A percentile compares a stretch with the other conserved stretches of the same genome.
These are phyloP conservation scores for Heterocephalus glaber DNA, from an alignment of 2,113 vertebrate species.

Conservation along the genomic window DNA sequence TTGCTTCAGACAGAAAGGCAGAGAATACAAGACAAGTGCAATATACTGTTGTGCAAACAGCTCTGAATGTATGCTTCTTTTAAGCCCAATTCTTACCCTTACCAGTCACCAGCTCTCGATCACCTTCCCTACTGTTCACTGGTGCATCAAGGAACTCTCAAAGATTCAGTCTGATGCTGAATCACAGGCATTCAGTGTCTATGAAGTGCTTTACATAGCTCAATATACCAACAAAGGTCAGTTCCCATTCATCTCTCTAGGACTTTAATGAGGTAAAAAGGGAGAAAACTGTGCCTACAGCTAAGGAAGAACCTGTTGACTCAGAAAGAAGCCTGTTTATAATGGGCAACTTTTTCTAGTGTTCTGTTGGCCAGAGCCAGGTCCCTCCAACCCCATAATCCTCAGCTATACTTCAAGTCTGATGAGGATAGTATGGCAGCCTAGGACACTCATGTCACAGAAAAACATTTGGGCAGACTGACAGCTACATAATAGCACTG, in stretches of 20 bases:
- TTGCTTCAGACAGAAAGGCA: neutral
- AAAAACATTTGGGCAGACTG: neutral
- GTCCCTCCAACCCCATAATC: too few species aligned
- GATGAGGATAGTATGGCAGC: neutral
- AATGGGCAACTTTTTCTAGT: neutral
- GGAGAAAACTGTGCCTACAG: neutral
- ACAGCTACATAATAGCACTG: neutral
- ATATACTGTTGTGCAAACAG: accelerated
- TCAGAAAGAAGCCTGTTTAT: neutral
- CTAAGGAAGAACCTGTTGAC: neutral
- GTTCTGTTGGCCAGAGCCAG: neutral
- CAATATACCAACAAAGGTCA: neutral
- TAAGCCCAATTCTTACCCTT: neutral
- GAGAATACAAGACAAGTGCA: neutral
- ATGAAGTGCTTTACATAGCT: neutral
- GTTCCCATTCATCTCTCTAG: neutral
- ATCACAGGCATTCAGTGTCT: neutral
- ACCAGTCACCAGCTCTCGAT: neutral
- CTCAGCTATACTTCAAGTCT: neutral
- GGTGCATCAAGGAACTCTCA: neutral
- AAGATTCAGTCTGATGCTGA: neutral
- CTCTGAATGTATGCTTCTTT: neutral
- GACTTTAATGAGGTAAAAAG: neutral
- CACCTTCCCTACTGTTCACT: neutral
- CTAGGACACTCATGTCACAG: neutral